These are phyloP conservation scores for Neodiprion fabricii DNA, from an alignment of 1,140 invertebrate species.

Conservation along the genomic window DNA sequence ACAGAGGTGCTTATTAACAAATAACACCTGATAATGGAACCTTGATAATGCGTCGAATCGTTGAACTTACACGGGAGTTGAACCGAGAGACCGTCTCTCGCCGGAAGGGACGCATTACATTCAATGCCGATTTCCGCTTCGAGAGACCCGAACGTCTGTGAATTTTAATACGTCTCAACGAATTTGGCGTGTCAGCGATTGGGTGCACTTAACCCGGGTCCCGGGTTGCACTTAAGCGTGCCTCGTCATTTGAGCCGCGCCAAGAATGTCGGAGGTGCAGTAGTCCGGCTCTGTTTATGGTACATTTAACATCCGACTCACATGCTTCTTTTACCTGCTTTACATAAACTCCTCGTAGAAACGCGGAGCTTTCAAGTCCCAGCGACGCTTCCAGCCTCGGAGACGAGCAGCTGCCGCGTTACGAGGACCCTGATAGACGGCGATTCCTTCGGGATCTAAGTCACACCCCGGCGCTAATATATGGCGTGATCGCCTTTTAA, in stretches of 20 bases:
- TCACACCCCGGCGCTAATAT: not conserved
- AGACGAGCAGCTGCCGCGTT: conserved; percentile 6
- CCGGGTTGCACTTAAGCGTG: conserved; percentile 1
- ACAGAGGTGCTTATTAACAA: too few species aligned
- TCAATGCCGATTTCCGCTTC: not conserved
- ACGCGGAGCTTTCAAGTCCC: not conserved
- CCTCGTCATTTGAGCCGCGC: not conserved
- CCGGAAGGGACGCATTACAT: not conserved
- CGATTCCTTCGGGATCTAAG: not conserved
- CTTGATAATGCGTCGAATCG: too few species aligned
- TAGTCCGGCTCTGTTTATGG: not conserved
- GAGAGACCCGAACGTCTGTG: not conserved
- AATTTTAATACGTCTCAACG: not conserved
- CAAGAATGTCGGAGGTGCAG: not conserved
- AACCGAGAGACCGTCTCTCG: not conserved
- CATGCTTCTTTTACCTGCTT: conserved; percentile 5
- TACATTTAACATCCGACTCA: not conserved
- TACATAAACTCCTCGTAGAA: conserved; percentile 7
- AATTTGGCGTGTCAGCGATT: not conserved
- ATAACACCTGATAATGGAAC: too few species aligned
- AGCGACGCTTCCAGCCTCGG: not conserved
- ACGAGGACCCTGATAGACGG: not conserved
- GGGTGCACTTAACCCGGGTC: not conserved
- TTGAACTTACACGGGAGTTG: too few species aligned
- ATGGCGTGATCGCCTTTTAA: not conserved